These are phyloP conservation scores for Syncerus caffer DNA, from an alignment of 2,797 vertebrate genomes.

Conservation along the genomic window DNA sequence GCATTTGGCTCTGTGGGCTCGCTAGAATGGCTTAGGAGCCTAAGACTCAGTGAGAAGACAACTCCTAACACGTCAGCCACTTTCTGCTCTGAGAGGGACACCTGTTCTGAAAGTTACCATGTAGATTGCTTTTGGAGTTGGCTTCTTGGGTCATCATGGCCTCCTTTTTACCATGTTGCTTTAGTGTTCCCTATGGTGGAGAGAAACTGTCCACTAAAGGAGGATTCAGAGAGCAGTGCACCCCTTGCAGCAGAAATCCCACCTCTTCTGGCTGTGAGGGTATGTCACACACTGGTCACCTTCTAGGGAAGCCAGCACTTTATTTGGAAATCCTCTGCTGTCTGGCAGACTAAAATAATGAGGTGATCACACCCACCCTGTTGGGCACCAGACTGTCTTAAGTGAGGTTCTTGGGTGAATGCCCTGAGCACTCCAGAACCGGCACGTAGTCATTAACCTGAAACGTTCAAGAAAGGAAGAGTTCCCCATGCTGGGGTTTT, in stretches of 20 bases:
- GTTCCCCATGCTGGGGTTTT: conserved; percentile 48
- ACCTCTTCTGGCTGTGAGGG: neutral
- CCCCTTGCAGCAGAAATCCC: neutral
- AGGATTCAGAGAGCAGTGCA: neutral
- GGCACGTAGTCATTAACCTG: conserved; percentile 64
- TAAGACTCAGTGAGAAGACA: neutral
- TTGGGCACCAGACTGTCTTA: conserved; percentile 45
- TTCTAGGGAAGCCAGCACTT: conserved; percentile 49
- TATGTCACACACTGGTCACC: conserved; percentile 17
- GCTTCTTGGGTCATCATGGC: neutral
- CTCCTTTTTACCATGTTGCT: neutral
- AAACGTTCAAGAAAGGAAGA: conserved; percentile 55
- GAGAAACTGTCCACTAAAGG: neutral
- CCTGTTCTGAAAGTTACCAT: neutral
- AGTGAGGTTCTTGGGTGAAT: conserved; percentile 53
- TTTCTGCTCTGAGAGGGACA: neutral
- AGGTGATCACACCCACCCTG: conserved; percentile 29
- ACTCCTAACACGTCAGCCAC: neutral
- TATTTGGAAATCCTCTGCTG: conserved; percentile 58
- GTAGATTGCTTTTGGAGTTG: neutral
- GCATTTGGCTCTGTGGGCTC: neutral
- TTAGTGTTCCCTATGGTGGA: neutral
- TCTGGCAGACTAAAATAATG: conserved; percentile 59
- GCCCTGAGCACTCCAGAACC: conserved; percentile 39
- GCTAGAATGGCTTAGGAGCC: neutral